phyloP scores from a whole-genome alignment of 2,888 invertebrate species.

The Watsonalla cultraria region DNA sequence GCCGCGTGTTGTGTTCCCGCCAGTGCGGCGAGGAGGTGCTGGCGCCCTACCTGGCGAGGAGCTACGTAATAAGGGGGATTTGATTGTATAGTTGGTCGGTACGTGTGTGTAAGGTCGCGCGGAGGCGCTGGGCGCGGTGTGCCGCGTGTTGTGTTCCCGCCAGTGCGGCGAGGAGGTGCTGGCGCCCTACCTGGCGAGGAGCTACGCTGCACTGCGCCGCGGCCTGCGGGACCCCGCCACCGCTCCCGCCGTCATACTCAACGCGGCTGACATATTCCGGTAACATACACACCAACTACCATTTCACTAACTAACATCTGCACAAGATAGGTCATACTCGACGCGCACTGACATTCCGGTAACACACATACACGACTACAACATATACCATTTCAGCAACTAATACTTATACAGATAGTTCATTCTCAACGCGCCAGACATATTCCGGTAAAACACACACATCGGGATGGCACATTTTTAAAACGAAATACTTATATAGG shows the following conservation, averaged over 20 bases:
- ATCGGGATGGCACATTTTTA: too few species aligned
- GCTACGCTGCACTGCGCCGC: constrained; percentile 94
- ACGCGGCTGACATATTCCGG: constrained; percentile 92
- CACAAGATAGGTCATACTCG: too few species aligned
- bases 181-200: constrained; percentile 94
- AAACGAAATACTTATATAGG: too few species aligned
- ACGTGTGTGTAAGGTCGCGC: constrained; percentile 72
- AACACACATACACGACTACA: too few species aligned
- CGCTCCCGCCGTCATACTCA: constrained; percentile 92
- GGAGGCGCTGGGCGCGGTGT: constrained; percentile 96
- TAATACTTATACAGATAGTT: too few species aligned
- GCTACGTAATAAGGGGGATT: too few species aligned
- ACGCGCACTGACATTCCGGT: too few species aligned
- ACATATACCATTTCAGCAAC: too few species aligned
- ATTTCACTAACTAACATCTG: background rate
- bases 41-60: constrained; percentile 74
- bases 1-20: constrained; percentile 97
- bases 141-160: constrained; percentile 97
- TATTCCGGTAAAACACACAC: too few species aligned
- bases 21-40: constrained; percentile 96
- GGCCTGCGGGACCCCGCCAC: constrained; percentile 85
- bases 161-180: constrained; percentile 96
- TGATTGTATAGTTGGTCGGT: too few species aligned
- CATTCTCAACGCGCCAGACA: too few species aligned
- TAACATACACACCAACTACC: constrained; percentile 12